Conservation (phyloP, 2,797 vertebrate genomes). For the Steatocranus sp. region DNA sequence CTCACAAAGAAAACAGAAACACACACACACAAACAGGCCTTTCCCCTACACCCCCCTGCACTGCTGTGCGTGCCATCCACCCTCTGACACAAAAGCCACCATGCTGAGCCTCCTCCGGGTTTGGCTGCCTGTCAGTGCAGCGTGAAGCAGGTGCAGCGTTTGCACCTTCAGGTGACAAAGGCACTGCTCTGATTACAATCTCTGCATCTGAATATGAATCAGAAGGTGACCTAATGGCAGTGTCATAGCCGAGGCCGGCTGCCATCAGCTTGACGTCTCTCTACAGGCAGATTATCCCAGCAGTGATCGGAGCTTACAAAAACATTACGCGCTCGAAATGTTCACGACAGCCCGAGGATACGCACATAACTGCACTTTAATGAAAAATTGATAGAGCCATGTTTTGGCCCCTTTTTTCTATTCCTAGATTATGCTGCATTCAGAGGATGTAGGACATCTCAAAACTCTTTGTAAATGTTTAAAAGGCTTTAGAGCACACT, state of each 20-base stretch:
- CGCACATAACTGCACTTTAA: neutral
- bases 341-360: neutral
- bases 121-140: neutral
- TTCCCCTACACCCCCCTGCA: neutral
- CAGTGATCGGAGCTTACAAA: neutral
- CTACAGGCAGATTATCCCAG: conserved; percentile 21
- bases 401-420: neutral
- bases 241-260: neutral
- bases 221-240: conserved; percentile 21
- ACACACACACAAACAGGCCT: neutral
- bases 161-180: conserved; percentile 22
- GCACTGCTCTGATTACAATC: neutral
- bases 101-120: neutral
- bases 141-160: conserved; percentile 14
- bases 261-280: neutral
- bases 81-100: neutral
- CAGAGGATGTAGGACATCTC: neutral
- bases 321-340: neutral
- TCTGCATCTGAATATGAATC: conserved; percentile 26
- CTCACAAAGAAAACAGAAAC: neutral
- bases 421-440: neutral
- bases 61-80: neutral
- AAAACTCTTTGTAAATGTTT: neutral
- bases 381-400: neutral
- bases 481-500: neutral